A percentile compares a stretch with the other conserved stretches of the same genome.
Conservation (phyloP, 2,113 vertebrate genomes). For the Procavia capensis region DNA sequence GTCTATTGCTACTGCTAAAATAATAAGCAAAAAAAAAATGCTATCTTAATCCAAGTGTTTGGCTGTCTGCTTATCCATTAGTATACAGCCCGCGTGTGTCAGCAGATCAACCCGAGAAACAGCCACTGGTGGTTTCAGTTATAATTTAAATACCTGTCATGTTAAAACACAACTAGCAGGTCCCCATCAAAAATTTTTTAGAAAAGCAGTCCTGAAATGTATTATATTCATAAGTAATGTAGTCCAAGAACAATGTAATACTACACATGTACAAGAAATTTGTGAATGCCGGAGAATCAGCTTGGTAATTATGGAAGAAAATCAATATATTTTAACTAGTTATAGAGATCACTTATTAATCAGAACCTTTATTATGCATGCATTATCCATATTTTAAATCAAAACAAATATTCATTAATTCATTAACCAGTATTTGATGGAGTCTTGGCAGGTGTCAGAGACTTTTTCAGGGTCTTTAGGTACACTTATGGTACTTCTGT, state of each 20-base stretch:
- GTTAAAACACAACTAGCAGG: not conserved
- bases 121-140: not conserved
- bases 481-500: not conserved
- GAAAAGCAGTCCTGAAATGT: not conserved
- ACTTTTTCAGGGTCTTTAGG: not conserved
- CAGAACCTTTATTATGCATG: not conserved
- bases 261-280: not conserved
- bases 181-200: not conserved
- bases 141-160: not conserved
- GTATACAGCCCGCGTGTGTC: not conserved
- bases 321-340: not conserved
- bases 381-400: not conserved
- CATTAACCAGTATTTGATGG: conserved; percentile 27
- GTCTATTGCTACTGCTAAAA: not conserved
- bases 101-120: not conserved
- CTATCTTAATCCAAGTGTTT: not conserved
- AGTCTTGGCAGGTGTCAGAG: not conserved
- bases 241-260: not conserved
- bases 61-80: not conserved
- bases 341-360: not conserved
- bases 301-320: conserved; percentile 21
- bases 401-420: not conserved
- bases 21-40: not conserved
- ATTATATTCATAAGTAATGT: not conserved
- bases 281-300: not conserved